Conservation (phyloP, 2,888 invertebrate species). For the Catonia carolina region DNA sequence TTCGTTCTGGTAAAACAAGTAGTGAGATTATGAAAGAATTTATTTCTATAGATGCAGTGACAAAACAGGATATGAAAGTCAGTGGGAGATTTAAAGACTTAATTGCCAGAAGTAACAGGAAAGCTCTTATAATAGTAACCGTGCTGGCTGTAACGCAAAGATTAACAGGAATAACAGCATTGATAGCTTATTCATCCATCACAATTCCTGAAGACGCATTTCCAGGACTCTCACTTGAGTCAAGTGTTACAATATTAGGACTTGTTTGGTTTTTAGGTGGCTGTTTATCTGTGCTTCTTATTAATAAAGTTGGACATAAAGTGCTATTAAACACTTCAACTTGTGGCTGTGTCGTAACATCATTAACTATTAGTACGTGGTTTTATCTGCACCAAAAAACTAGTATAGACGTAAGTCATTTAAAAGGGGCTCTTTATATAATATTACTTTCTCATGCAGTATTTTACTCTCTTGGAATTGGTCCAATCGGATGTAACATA, state of each 20-base stretch:
- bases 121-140: conserved; percentile 31
- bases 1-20: conserved; percentile 41
- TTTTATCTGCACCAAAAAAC: too few relatives aligned
- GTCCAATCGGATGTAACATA: conserved; percentile 55
- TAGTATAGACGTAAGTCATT: too few relatives aligned
- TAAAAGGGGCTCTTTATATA: too few relatives aligned
- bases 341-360: conserved; percentile 24
- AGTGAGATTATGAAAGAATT: conserved; percentile 46
- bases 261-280: conserved; percentile 27
- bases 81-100: conserved; percentile 28
- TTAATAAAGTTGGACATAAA: conserved; percentile 31
- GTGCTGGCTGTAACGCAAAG: conserved; percentile 29
- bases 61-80: conserved; percentile 29
- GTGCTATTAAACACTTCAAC: conserved; percentile 30
- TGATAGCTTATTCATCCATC: conserved; percentile 32
- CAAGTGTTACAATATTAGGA: too few relatives aligned
- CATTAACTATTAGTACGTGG: conserved; percentile 25
- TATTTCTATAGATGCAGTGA: conserved; percentile 19
- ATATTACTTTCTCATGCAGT: too few relatives aligned
- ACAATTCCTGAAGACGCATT: conserved; percentile 32
- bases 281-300: conserved; percentile 25
- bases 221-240: too few relatives aligned
- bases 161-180: conserved; percentile 33
- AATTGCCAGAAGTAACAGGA: conserved; percentile 27
- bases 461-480: conserved; percentile 53